phyloP scores from a whole-genome alignment of 2,888 invertebrate species.

The Agonopterix alstromeriana region DNA sequence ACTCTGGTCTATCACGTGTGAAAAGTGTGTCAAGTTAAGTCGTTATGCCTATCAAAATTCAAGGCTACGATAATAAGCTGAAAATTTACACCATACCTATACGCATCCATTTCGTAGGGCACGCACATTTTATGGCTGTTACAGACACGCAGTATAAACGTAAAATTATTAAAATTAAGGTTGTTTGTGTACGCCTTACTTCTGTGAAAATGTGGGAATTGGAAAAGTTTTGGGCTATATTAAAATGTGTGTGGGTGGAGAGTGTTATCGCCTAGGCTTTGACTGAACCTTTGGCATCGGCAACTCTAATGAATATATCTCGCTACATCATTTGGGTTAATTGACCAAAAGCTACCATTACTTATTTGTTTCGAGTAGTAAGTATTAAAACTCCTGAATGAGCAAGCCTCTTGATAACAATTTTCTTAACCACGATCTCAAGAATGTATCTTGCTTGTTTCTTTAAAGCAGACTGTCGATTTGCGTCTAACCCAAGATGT shows the following conservation, averaged over 20 bases:
- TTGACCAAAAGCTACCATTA: neutral
- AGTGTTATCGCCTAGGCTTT: constrained; percentile 3
- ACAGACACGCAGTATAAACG: constrained; percentile 56
- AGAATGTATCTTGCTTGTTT: no score
- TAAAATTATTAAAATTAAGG: constrained; percentile 56
- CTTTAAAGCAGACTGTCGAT: no score
- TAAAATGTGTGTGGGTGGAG: constrained; percentile 10
- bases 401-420: no score
- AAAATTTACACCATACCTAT: constrained; percentile 54
- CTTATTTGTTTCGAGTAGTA: neutral
- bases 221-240: constrained; percentile 42
- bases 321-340: neutral
- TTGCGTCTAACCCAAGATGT: constrained; percentile 26
- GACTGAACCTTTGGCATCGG: constrained; percentile 1
- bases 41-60: constrained; percentile 40
- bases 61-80: constrained; percentile 52
- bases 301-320: neutral
- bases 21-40: constrained; percentile 36
- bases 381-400: neutral
- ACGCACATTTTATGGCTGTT: constrained; percentile 56
- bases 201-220: constrained; percentile 43
- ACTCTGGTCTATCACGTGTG: constrained; percentile 15
- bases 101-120: constrained; percentile 52
- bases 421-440: no score
- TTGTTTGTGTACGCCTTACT: constrained; percentile 42